Evolutionary conservation across 2,113 vertebrate genomes (phyloP).

Genomic region (Cepphus grylle): DNA sequence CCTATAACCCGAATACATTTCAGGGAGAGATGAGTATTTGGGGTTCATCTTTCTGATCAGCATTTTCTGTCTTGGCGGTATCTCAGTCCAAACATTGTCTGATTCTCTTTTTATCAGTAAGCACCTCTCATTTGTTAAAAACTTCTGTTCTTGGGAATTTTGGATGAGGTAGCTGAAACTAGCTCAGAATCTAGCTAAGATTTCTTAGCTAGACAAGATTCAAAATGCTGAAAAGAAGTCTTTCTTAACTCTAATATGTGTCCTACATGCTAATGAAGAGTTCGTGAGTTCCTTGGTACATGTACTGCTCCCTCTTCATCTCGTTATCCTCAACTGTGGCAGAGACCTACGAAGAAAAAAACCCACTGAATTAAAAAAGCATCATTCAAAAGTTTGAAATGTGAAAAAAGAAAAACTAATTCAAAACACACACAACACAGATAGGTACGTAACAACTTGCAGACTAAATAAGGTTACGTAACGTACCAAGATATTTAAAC

Average conservation of each 20-base stretch:
- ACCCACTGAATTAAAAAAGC: neutral
- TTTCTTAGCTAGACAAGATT: neutral
- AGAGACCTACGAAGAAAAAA: neutral
- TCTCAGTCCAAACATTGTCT: neutral
- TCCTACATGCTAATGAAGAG: neutral
- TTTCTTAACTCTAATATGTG: neutral
- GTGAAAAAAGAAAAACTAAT: neutral
- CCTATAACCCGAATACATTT: neutral
- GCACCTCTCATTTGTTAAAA: neutral
- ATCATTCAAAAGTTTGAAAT: neutral
- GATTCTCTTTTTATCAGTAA: neutral
- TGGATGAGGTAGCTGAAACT: neutral
- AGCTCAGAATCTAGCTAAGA: neutral
- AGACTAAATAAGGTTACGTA: neutral
- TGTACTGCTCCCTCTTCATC: neutral
- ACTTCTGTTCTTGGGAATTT: neutral
- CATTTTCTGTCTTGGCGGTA: neutral
- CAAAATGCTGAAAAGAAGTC: neutral
- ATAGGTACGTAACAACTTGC: rapidly evolving
- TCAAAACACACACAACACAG: neutral
- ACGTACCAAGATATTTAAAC: neutral
- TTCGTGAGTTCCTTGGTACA: neutral
- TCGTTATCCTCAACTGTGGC: neutral
- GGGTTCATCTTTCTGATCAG: neutral
- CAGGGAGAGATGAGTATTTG: neutral